These are phyloP conservation scores for Laterallus jamaicensis DNA, from an alignment of 2,113 vertebrate genomes.

Conservation along the genomic window DNA sequence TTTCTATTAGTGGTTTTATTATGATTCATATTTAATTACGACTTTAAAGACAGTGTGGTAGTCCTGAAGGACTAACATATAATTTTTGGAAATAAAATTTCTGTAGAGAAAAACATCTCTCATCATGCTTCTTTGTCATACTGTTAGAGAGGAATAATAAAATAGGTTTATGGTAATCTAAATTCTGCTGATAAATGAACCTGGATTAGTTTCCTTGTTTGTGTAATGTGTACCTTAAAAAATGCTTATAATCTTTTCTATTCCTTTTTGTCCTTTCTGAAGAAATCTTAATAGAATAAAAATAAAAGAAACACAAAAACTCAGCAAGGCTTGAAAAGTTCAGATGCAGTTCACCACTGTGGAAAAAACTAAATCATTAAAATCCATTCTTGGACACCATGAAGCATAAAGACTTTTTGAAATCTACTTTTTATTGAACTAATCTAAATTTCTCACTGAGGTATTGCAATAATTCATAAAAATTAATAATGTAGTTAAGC, in stretches of 20 bases:
- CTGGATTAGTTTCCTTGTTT: not conserved
- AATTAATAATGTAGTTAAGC: slow-evolving; percentile 23
- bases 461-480: not conserved
- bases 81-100: not conserved
- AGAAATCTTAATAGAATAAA: not conserved
- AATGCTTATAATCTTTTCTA: not conserved
- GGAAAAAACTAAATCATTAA: slow-evolving; percentile 3
- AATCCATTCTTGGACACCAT: not conserved
- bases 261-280: not conserved
- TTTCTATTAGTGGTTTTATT: not conserved
- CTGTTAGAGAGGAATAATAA: not conserved
- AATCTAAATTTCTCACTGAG: slow-evolving; percentile 5
- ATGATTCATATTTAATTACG: not conserved
- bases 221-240: not conserved
- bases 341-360: not conserved
- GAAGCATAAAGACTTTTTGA: not conserved
- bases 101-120: not conserved
- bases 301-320: not conserved
- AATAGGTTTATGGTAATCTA: not conserved
- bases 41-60: not conserved
- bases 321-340: not conserved
- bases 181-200: not conserved
- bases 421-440: not conserved
- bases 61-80: not conserved
- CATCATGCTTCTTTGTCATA: not conserved